Evolutionary conservation across 92 coral and sea anemone genomes (phyloP).

Genomic region (Porites evermanni): DNA sequence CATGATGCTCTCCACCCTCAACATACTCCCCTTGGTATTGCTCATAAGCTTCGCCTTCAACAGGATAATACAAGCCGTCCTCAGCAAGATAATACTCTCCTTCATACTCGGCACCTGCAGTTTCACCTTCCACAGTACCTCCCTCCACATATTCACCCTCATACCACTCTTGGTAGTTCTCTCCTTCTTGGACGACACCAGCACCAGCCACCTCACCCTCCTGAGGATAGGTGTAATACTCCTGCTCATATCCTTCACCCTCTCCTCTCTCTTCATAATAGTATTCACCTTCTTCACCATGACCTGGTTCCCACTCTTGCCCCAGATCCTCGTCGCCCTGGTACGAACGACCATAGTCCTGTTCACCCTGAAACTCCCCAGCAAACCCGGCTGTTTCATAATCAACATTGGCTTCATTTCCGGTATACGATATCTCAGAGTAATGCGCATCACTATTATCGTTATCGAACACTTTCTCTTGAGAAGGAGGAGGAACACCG

Average conservation of each 20-base stretch:
- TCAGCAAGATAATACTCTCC: constrained; percentile 47
- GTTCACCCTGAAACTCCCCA: constrained; percentile 10
- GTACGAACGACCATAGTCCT: neutral
- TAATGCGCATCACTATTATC: neutral
- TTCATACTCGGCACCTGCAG: constrained; percentile 17
- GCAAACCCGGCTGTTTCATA: constrained; percentile 22
- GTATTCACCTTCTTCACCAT: constrained; percentile 30
- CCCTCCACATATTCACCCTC: constrained; percentile 51
- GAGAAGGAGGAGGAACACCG: neutral
- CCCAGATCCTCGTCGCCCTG: constrained; percentile 3
- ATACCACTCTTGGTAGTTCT: constrained; percentile 36
- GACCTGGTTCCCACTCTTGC: constrained; percentile 17
- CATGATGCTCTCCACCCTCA: constrained; percentile 52
- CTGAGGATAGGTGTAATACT: constrained; percentile 12
- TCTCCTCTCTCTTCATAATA: constrained; percentile 38
- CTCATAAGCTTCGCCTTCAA: constrained; percentile 32
- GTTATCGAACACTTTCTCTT: neutral
- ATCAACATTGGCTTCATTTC: constrained; percentile 18
- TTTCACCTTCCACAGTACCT: constrained; percentile 33
- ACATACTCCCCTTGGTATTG: constrained; percentile 65
- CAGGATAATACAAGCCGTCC: constrained; percentile 45
- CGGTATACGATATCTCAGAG: constrained; percentile 8
- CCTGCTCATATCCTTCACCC: constrained; percentile 31
- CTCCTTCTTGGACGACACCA: constrained; percentile 13
- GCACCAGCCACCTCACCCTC: constrained; percentile 20